Percentiles rank a stretch among this genome's conserved stretches.
phyloP scores from a whole-genome alignment of 2,797 vertebrate species.

The Pangasius djambal region DNA sequence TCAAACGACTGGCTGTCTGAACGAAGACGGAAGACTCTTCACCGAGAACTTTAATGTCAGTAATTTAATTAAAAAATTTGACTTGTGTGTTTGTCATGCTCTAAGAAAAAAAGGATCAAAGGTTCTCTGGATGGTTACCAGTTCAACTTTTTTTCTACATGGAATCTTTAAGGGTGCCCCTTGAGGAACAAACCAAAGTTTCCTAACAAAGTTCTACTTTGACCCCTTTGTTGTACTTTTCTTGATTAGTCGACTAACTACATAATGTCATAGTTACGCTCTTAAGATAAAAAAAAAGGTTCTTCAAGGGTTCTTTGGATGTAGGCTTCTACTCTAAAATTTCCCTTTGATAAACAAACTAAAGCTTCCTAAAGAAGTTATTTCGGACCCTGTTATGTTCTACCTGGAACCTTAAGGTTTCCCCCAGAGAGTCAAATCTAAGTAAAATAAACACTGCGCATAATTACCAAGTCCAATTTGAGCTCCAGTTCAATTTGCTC shows the following conservation, averaged over 20 bases:
- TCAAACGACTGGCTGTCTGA: slow-evolving; percentile 12
- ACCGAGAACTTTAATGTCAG: not conserved
- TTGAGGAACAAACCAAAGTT: not conserved
- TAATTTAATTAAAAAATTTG: not conserved
- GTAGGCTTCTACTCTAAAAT: not conserved
- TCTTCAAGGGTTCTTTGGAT: not conserved
- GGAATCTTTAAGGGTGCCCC: not conserved
- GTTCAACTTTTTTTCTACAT: not conserved
- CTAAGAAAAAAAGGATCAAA: not conserved
- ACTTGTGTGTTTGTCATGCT: not conserved
- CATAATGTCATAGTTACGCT: not conserved
- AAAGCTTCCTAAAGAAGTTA: not conserved
- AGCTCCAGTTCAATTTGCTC: not conserved
- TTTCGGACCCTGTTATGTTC: not conserved
- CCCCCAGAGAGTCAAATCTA: not conserved
- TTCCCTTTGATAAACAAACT: not conserved
- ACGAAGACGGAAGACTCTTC: not conserved
- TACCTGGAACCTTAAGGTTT: not conserved
- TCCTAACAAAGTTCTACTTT: not conserved
- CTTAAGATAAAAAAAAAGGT: not conserved
- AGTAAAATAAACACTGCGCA: not conserved
- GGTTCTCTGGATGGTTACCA: not conserved
- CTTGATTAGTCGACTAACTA: not conserved
- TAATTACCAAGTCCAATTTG: not conserved
- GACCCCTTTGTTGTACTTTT: not conserved